phyloP scores from a whole-genome alignment of 2,888 invertebrate species.

The Apotomis capreana region DNA sequence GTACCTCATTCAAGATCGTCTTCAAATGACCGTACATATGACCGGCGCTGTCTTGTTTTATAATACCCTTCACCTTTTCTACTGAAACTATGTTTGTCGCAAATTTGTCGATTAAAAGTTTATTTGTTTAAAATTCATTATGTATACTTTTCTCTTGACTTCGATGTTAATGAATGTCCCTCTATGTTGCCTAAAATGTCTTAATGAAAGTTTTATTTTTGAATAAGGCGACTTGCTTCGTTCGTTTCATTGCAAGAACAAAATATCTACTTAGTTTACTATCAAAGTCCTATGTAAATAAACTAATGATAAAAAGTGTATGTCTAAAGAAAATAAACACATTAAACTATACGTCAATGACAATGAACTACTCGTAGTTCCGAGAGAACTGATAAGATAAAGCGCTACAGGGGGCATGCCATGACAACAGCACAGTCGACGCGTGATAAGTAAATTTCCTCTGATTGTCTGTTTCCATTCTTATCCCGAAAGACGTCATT shows the following conservation, averaged over 20 bases:
- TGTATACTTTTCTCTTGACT: not conserved
- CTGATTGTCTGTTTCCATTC: slow-evolving; percentile 16
- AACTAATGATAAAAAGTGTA: too few relatives aligned
- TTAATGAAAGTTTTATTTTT: too few relatives aligned
- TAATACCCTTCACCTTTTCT: slow-evolving; percentile 21
- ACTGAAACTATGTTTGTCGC: not conserved
- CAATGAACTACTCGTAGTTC: slow-evolving; percentile 29
- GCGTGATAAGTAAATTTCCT: slow-evolving; percentile 36
- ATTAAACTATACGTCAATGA: slow-evolving; percentile 14
- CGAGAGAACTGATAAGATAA: slow-evolving; percentile 35
- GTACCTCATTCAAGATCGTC: slow-evolving; percentile 28
- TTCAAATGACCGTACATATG: slow-evolving; percentile 24
- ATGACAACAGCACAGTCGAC: slow-evolving; percentile 23
- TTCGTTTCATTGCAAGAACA: too few relatives aligned
- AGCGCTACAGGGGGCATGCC: slow-evolving; percentile 29
- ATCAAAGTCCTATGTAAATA: too few relatives aligned
- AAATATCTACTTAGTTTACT: too few relatives aligned
- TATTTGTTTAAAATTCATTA: not conserved
- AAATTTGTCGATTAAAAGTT: not conserved
- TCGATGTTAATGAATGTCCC: not conserved
- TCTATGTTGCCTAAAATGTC: too few relatives aligned
- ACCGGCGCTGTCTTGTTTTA: slow-evolving; percentile 13
- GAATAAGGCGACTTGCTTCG: too few relatives aligned
- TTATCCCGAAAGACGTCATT: slow-evolving; percentile 39
- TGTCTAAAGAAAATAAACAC: too few relatives aligned